Percentiles rank a stretch among this genome's conserved stretches.
Conservation (phyloP, 2,888 invertebrate genomes). For the Mesorhabditis spiculigera region DNA sequence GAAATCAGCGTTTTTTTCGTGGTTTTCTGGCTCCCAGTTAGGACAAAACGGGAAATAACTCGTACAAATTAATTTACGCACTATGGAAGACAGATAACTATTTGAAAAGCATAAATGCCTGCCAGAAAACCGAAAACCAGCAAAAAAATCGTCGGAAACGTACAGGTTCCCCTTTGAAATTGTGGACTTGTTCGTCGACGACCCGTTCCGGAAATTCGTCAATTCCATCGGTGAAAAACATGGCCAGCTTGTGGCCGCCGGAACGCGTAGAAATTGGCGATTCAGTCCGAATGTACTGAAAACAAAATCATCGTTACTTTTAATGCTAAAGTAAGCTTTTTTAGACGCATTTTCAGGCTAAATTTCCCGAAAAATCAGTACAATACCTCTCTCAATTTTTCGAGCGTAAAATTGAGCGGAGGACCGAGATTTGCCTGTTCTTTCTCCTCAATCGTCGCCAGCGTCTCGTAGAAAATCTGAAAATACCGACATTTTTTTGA, state of each 20-base stretch:
- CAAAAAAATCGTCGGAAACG: neutral
- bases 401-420: slow-evolving; percentile 41
- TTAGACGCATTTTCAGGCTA: too few relatives aligned
- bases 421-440: slow-evolving; percentile 48
- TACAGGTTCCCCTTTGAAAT: slow-evolving; percentile 22
- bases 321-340: neutral
- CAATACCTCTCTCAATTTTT: slow-evolving; percentile 30
- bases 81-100: too few relatives aligned
- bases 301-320: neutral
- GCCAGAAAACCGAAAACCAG: neutral
- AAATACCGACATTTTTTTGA: slow-evolving; percentile 7
- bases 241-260: slow-evolving; percentile 64
- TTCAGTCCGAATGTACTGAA: slow-evolving; percentile 22
- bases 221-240: slow-evolving; percentile 66
- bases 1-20: too few relatives aligned
- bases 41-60: too few relatives aligned
- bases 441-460: slow-evolving; percentile 44
- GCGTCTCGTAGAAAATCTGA: slow-evolving; percentile 41
- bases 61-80: too few relatives aligned
- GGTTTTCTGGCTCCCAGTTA: too few relatives aligned
- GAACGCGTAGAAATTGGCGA: slow-evolving; percentile 38
- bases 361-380: too few relatives aligned
- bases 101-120: neutral
- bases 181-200: slow-evolving; percentile 57
- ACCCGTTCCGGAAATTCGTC: slow-evolving; percentile 64